phyloP scores from a whole-genome alignment of 2,888 invertebrate genomes.

The Phyllotreta striolata region DNA sequence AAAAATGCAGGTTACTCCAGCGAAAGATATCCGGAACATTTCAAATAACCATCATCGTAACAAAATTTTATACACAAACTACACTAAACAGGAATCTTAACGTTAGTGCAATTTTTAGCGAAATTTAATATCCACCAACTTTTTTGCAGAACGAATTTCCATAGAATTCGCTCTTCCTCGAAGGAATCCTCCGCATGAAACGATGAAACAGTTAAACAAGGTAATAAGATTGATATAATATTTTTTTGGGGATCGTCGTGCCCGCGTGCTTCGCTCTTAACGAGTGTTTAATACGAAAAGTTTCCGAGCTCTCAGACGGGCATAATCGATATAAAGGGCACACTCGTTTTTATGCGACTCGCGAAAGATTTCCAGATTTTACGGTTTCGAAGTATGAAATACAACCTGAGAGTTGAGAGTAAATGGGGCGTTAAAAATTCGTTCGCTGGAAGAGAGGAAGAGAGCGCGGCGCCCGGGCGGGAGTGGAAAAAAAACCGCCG shows the following conservation, averaged over 20 bases:
- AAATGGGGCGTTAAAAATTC: slow-evolving; percentile 38
- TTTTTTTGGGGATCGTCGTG: slow-evolving; percentile 1
- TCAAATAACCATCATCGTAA: too few species aligned
- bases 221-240: slow-evolving; percentile 18
- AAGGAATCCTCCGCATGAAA: too few species aligned
- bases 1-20: slow-evolving; percentile 15
- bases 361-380: slow-evolving; percentile 36
- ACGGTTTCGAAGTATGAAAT: slow-evolving; percentile 37
- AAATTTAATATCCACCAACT: too few species aligned
- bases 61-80: too few species aligned
- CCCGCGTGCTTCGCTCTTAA: slow-evolving; percentile 15
- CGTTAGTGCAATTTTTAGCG: too few species aligned
- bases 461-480: too few species aligned
- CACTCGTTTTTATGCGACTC: slow-evolving; percentile 31
- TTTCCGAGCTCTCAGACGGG: slow-evolving; percentile 17
- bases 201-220: slow-evolving; percentile 11
- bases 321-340: slow-evolving; percentile 21
- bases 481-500: too few species aligned
- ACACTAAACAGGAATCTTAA: too few species aligned
- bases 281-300: slow-evolving; percentile 25
- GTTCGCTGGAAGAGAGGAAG: slow-evolving; percentile 12
- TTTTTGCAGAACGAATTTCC: too few species aligned
- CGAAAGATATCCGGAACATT: not conserved
- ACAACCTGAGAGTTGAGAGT: slow-evolving; percentile 34
- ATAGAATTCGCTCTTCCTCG: too few species aligned